Base-by-base conservation (phyloP, 2,797 vertebrate species). In the Miichthys miiuy region DNA sequence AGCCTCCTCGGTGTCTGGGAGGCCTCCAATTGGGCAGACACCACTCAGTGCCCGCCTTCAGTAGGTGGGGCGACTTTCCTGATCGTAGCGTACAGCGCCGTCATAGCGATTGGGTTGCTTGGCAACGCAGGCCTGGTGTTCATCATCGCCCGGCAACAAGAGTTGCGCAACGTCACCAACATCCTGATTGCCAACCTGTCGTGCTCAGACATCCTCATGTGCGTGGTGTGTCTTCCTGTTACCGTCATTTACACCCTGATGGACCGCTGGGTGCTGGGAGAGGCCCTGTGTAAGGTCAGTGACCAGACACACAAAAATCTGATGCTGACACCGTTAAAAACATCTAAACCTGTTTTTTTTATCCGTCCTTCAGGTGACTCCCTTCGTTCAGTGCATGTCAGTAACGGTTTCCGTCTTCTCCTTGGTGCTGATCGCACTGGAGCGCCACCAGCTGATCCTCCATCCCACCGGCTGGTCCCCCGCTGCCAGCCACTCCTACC, bases 151-250 rank as follows among this genome's bases (percentile, higher is more conserved):
- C 90, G 94, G 74, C 96, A 96, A 76, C 92, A 93, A 84, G 95
- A 96, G 89, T 80, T 95, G 72, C 91, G 93, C 17, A 96, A 96
- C 1, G 95, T 96, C 81, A 96, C 96, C 87, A 96, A 95, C 80
- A 94, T 96, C 84, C 93, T 96, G 83, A 96, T 96, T 6, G 95
- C 95, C 88, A 96, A 96, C 90, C 92, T 96, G 64, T 96, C 95
- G 3, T 96, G 95, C 82, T 96, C 96, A 0, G 96, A 96, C 86
- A 95, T 96, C 85, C 94, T 96, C 51, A 94, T 96, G 93, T 95
- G 94, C 5, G 83, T 96, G 38, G 94, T 96, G 54, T 96, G 96
- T 82, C 91, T 96, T 47, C 96, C 96, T 0, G 94, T 96, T 8
- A 96, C 96, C 0, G 91, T 96, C 75, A 95, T 96, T 18, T 96